Conservation (phyloP, 53 echinoderm and acorn worm genomes). For the Actinopyga echinites region DNA sequence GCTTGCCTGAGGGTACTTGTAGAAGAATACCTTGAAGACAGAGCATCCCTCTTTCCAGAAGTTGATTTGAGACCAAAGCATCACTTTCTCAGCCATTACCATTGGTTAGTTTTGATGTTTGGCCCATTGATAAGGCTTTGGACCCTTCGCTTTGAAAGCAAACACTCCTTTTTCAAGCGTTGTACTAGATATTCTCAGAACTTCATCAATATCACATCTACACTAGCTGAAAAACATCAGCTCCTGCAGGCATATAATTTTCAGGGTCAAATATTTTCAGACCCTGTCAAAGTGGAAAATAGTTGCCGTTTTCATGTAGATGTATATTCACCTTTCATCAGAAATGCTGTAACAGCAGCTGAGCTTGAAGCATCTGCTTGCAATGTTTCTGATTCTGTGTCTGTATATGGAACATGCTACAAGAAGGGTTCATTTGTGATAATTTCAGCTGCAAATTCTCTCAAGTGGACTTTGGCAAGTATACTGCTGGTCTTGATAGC, state of each 20-base stretch:
- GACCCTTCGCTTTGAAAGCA: slow-evolving; percentile 60
- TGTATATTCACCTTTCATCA: background rate
- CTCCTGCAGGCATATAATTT: slow-evolving; percentile 45
- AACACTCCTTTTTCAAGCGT: slow-evolving; percentile 51
- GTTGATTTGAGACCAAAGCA: slow-evolving; percentile 46
- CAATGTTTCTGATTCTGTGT: slow-evolving; percentile 37
- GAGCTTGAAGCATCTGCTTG: background rate
- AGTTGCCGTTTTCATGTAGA: background rate
- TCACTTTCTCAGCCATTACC: slow-evolving; percentile 48
- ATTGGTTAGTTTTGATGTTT: slow-evolving; percentile 43
- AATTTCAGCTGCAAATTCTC: no score
- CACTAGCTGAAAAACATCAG: slow-evolving; percentile 49
- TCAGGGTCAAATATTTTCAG: slow-evolving; percentile 29
- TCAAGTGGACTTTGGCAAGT: no score
- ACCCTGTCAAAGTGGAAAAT: background rate
- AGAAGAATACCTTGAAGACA: slow-evolving; percentile 32
- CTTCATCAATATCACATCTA: slow-evolving; percentile 53
- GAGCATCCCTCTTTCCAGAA: slow-evolving; percentile 36
- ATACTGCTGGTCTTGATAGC: background rate
- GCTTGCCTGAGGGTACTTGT: slow-evolving; percentile 27
- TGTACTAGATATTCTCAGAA: slow-evolving; percentile 43
- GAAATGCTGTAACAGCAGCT: background rate
- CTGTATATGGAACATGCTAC: slow-evolving; percentile 43
- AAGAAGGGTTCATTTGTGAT: slow-evolving; percentile 47
- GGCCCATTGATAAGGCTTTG: slow-evolving; percentile 59